Evolutionary conservation across 2,888 invertebrate genomes (phyloP), one percentile per base, ranked within the genome.

Genomic region (Hyposoter didymator): DNA sequence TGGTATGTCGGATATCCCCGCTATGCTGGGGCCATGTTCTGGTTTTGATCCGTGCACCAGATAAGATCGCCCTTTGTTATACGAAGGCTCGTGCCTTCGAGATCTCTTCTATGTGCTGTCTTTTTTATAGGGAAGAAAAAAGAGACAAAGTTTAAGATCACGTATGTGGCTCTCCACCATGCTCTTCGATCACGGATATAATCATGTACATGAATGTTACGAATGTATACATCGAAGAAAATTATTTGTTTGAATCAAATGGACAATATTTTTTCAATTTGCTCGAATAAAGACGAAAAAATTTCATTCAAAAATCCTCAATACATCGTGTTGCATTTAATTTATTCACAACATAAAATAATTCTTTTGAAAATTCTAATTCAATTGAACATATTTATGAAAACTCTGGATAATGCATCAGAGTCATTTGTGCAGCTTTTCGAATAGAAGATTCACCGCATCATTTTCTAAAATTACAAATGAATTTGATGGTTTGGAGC

Each of bases 51-150:
- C 92, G 92, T 93, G 90, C 88, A 90, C 91, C 90, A 91, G 93
- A 93, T 93, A 93, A 93, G 91, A 91, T 93, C 91, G 91, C 91
- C 91, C 93, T 93, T 93, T 93, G 93, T 93, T 93, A 87, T 83
- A 90, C 91, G 90, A 90, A 89, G 92, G 91, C 92, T 91, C 91
- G 93, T 92, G 92, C 91, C 92, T 92, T 90, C 87, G 90, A 89
- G 90, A 92, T 90, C 88, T 89, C 80, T 82, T 70, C 67, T 74
- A 64, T 72, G 19, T 59, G 28, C 59, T 79, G 81, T 72, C 81
- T 75, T 70, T 70, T 78, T 78, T 78, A 47, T 49, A 70, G 52
- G 70, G 76, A 69, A 22, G 70, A 82, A 74, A 75, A 76, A 67
- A 62, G 19, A 70, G 49, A 59, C 19, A 70, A 64, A 59, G 66